These are phyloP conservation scores for Carapus acus DNA, from an alignment of 2,797 vertebrate species.

Conservation along the genomic window DNA sequence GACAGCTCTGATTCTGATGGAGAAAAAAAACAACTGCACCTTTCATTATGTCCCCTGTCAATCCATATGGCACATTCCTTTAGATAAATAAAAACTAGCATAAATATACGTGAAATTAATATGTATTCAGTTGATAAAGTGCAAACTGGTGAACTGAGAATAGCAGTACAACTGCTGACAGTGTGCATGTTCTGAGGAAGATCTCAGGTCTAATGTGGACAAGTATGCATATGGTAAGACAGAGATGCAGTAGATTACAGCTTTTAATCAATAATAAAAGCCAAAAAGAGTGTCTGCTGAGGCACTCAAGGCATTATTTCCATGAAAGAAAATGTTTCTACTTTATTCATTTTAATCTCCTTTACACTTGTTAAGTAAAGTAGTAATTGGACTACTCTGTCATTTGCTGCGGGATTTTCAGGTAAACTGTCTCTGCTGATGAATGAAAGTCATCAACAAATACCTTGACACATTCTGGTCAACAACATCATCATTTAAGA, in stretches of 20 bases:
- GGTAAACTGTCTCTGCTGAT: constrained; percentile 28
- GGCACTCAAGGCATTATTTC: too few species aligned
- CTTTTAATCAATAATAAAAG: too few species aligned
- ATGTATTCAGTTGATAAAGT: constrained; percentile 61
- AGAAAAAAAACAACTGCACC: constrained; percentile 6
- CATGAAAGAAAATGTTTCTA: too few species aligned
- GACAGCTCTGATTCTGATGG: constrained; percentile 6
- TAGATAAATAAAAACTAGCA: constrained; percentile 40
- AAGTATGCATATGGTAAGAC: constrained; percentile 1
- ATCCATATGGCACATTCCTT: constrained; percentile 47
- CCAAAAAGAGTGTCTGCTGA: too few species aligned
- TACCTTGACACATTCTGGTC: constrained; percentile 10
- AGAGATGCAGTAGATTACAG: constrained; percentile 1
- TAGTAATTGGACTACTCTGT: too few species aligned
- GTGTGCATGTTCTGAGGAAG: too few species aligned
- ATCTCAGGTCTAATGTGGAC: too few species aligned
- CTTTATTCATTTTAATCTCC: too few species aligned
- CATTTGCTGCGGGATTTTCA: too few species aligned
- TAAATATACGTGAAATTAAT: constrained; percentile 35
- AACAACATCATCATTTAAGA: constrained; percentile 12
- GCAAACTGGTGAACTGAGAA: constrained; percentile 54
- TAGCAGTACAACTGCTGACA: constrained; percentile 3
- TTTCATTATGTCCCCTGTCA: constrained; percentile 13
- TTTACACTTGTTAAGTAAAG: too few species aligned
- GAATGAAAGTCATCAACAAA: constrained; percentile 19